phyloP scores from a whole-genome alignment of 1,140 invertebrate genomes.

The Tenebrio molitor region DNA sequence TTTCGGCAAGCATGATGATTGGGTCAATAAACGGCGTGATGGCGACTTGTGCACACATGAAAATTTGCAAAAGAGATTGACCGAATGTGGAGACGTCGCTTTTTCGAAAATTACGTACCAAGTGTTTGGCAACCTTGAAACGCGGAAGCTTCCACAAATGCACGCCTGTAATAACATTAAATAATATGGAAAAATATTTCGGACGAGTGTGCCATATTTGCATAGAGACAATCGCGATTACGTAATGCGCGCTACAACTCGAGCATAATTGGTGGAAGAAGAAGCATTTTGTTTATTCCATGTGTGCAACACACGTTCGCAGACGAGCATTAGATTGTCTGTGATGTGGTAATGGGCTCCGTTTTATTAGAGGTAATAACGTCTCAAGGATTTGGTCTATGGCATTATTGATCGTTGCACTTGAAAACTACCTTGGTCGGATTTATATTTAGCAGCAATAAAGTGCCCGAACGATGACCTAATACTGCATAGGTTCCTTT shows the following conservation, averaged over 20 bases:
- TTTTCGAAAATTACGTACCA: too few species aligned
- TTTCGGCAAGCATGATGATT: constrained; percentile 23
- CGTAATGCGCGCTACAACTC: constrained; percentile 1
- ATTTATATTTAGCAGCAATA: constrained; percentile 32
- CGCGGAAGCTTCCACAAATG: constrained; percentile 28
- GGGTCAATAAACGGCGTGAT: constrained; percentile 28
- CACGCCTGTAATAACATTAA: constrained; percentile 14
- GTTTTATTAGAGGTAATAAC: constrained; percentile 39
- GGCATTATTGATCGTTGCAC: constrained; percentile 37
- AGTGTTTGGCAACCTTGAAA: constrained; percentile 29
- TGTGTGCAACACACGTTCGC: not conserved
- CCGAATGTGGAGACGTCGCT: too few species aligned
- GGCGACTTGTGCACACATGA: too few species aligned
- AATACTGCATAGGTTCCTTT: constrained; percentile 29
- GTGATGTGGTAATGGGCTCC: constrained; percentile 33
- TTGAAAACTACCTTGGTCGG: constrained; percentile 32
- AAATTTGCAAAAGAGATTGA: too few species aligned
- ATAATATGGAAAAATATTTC: constrained; percentile 25
- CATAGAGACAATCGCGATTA: constrained; percentile 28
- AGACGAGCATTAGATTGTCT: constrained; percentile 30
- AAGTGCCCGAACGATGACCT: constrained; percentile 31
- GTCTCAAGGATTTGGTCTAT: constrained; percentile 34
- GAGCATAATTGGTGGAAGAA: not conserved
- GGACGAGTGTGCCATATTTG: not conserved
- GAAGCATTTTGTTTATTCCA: constrained; percentile 18